Conservation (phyloP, 2,888 invertebrate species). For the Lepidonotus clava region DNA sequence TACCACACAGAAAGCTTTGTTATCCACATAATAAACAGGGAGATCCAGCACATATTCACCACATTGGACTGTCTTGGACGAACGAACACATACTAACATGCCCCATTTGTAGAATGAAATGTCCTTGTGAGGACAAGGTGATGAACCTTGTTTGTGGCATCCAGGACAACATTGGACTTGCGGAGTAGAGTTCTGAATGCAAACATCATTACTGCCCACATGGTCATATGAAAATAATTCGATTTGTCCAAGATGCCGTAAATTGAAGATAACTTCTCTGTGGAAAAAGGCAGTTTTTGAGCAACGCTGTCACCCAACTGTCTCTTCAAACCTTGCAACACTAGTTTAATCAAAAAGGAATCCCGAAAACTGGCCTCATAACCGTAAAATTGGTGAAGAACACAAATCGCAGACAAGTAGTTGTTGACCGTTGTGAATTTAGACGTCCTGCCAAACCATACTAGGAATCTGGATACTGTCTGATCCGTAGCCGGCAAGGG, state of each 20-base stretch:
- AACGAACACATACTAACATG: too few relatives aligned
- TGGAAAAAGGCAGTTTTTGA: neutral
- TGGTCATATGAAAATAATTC: neutral
- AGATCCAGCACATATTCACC: too few relatives aligned
- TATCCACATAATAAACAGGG: too few relatives aligned
- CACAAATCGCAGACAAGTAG: neutral
- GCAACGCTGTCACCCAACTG: neutral
- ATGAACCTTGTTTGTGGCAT: too few relatives aligned
- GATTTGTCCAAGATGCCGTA: neutral
- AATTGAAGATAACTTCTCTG: neutral
- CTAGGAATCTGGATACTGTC: neutral
- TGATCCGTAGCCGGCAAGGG: neutral
- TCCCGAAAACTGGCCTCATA: neutral
- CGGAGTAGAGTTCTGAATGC: too few relatives aligned
- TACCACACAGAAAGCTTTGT: too few relatives aligned
- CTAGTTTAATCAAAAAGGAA: neutral
- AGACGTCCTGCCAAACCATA: neutral
- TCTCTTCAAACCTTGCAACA: neutral
- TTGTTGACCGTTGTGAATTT: neutral
- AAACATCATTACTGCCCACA: neutral
- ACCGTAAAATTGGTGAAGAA: neutral
- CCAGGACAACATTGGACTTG: too few relatives aligned
- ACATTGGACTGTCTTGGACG: too few relatives aligned
- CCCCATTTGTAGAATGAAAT: too few relatives aligned
- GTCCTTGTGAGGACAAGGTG: too few relatives aligned